Conservation (phyloP, 2,797 vertebrate species). For the Sitta carolinensis region DNA sequence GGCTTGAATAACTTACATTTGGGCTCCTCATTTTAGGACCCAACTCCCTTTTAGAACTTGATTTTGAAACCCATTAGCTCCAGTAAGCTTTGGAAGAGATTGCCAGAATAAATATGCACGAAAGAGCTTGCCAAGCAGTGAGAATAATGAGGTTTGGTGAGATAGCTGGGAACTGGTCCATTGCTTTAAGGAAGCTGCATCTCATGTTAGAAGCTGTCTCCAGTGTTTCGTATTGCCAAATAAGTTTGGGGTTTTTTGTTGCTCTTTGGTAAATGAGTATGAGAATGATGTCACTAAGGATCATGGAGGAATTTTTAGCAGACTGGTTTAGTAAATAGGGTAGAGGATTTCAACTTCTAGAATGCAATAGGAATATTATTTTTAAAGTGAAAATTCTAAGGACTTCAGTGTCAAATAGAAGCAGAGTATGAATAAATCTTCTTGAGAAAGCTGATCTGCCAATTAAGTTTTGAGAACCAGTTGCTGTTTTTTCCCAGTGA, state of each 20-base stretch:
- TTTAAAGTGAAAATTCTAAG: neutral
- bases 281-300: neutral
- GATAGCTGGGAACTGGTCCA: neutral
- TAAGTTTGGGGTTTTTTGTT: neutral
- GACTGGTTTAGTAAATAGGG: neutral
- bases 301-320: neutral
- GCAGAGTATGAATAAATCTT: neutral
- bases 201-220: neutral
- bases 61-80: neutral
- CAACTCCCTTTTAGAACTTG: neutral
- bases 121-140: neutral
- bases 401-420: neutral
- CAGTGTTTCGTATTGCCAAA: neutral
- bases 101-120: neutral
- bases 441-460: neutral
- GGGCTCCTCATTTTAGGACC: neutral
- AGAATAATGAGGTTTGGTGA: neutral
- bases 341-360: neutral
- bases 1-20: neutral
- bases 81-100: neutral
- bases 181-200: neutral
- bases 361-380: neutral
- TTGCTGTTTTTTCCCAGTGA: neutral
- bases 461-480: neutral
- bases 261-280: neutral